These are phyloP conservation scores for Leuctra nigra DNA, from an alignment of 2,888 invertebrate species.

Conservation along the genomic window DNA sequence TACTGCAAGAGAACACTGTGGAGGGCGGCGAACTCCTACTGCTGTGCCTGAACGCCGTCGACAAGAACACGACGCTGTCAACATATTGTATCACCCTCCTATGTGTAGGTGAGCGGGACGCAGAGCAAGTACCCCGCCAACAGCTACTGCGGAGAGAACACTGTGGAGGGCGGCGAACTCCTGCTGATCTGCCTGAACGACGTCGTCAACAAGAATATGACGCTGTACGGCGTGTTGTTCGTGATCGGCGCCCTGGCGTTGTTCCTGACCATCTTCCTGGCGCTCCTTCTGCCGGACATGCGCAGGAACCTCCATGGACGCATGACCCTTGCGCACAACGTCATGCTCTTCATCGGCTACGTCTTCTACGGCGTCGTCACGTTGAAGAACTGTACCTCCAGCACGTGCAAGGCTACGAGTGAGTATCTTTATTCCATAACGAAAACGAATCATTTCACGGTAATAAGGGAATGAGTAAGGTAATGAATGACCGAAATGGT, in stretches of 20 bases:
- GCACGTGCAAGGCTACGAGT: background rate
- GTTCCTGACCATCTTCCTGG: background rate
- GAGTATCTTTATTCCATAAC: background rate
- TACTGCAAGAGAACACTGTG: too few relatives aligned
- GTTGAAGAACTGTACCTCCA: background rate
- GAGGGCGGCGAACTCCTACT: too few relatives aligned
- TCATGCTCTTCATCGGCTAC: background rate
- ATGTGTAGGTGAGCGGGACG: too few relatives aligned
- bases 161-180: background rate
- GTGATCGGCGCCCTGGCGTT: background rate
- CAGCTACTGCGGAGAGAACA: background rate
- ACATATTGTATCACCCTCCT: too few relatives aligned
- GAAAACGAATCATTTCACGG: too few relatives aligned
- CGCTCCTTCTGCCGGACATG: slow-evolving; percentile 1
- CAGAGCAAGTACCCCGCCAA: too few relatives aligned
- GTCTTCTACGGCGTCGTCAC: background rate
- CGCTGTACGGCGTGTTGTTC: background rate
- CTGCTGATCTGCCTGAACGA: background rate
- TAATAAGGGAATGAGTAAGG: too few relatives aligned
- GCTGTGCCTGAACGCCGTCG: too few relatives aligned
- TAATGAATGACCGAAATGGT: too few relatives aligned
- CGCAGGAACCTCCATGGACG: background rate
- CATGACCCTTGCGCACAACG: slow-evolving; percentile 9
- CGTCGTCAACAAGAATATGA: background rate
- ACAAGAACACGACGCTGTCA: too few relatives aligned